These are phyloP conservation scores for Pangasius sanitwongsei DNA, from an alignment of 2,797 vertebrate genomes.

Conservation along the genomic window DNA sequence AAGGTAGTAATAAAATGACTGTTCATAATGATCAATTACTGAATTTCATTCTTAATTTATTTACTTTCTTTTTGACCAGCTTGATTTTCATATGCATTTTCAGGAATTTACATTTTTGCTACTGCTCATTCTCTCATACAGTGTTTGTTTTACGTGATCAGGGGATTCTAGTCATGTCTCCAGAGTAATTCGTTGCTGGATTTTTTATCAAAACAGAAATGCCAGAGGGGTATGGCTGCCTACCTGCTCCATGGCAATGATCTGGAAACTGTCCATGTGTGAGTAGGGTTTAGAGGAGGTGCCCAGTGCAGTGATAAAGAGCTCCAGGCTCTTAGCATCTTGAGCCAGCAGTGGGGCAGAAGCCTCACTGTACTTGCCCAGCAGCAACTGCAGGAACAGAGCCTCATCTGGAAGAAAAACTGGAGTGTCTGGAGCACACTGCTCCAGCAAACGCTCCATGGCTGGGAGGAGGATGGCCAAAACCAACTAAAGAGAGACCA, in stretches of 20 bases:
- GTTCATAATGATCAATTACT: neutral
- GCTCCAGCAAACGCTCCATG: slow-evolving; percentile 81
- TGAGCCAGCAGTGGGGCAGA: slow-evolving; percentile 82
- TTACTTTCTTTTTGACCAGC: neutral
- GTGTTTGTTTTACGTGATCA: neutral
- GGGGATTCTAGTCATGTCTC: neutral
- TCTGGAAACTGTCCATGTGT: slow-evolving; percentile 79
- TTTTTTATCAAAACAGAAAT: neutral
- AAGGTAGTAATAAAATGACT: neutral
- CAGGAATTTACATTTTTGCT: neutral
- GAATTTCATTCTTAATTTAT: neutral
- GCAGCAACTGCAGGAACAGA: slow-evolving; percentile 77
- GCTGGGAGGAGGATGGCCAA: slow-evolving; percentile 80
- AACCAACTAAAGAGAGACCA: slow-evolving; percentile 69
- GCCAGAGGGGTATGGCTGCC: neutral
- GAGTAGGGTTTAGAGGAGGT: slow-evolving; percentile 68
- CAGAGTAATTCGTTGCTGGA: neutral
- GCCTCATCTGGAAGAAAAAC: slow-evolving; percentile 79
- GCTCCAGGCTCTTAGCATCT: slow-evolving; percentile 79
- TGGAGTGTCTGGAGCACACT: slow-evolving; percentile 70
- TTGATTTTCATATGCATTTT: no score
- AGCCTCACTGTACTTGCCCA: slow-evolving; percentile 83
- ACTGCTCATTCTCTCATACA: neutral
- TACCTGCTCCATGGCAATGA: slow-evolving; percentile 87
- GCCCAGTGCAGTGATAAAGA: slow-evolving; percentile 82